Evolutionary conservation across 2,113 vertebrate species (phyloP).

Genomic region (Equus quagga): DNA sequence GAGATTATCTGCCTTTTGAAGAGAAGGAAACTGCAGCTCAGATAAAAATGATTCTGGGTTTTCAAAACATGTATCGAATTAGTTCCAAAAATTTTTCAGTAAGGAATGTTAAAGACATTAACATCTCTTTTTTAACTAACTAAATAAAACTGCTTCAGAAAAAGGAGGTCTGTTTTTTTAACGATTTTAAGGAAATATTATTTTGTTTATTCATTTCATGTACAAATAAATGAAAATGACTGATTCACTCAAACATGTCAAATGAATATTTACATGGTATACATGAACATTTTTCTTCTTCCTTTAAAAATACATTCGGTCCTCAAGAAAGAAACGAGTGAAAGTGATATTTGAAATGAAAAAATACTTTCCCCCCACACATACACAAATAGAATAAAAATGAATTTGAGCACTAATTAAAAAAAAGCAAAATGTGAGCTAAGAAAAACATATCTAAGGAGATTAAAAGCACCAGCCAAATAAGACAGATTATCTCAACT

Average conservation of each 20-base stretch:
- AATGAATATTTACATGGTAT: not conserved
- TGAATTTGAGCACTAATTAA: not conserved
- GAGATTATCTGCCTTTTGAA: not conserved
- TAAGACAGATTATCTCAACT: constrained; percentile 10
- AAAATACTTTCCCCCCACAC: not conserved
- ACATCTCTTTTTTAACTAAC: not conserved
- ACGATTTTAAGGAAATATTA: constrained; percentile 35
- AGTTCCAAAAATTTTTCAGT: not conserved
- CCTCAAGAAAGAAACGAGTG: constrained; percentile 9
- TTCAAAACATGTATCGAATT: constrained; percentile 14
- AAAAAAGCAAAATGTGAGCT: constrained; percentile 17
- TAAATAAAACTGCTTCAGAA: not conserved
- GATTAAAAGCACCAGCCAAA: constrained; percentile 37
- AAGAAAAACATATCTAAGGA: constrained; percentile 39
- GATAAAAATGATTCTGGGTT: not conserved
- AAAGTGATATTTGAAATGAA: not conserved
- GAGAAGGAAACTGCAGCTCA: not conserved
- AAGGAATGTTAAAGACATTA: constrained; percentile 37
- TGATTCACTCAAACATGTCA: constrained; percentile 10
- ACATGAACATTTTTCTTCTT: constrained; percentile 26
- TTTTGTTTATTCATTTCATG: constrained; percentile 22
- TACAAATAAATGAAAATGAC: constrained; percentile 43
- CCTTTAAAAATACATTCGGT: constrained; percentile 35
- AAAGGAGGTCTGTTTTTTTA: not conserved
- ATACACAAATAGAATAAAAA: not conserved